Evolutionary conservation across 2,113 vertebrate genomes (phyloP).

Genomic region (Ictidomys tridecemlineatus): DNA sequence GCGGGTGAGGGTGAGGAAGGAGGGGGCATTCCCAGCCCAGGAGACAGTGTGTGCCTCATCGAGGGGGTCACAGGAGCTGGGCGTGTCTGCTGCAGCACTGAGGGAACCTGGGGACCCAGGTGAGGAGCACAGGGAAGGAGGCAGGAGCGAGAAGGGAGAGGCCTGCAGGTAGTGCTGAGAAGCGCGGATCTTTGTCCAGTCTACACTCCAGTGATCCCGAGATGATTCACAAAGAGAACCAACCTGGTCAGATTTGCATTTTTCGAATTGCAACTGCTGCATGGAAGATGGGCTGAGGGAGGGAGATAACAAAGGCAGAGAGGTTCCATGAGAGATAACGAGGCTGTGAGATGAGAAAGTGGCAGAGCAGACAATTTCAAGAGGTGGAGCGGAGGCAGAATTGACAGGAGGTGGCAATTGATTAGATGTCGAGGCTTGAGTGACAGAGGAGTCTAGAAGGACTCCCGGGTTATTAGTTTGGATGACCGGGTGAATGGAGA

Average conservation of each 20-base stretch:
- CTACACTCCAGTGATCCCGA: rapidly evolving
- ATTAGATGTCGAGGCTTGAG: not conserved
- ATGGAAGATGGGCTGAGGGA: not conserved
- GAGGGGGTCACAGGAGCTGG: no score
- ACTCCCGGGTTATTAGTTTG: not conserved
- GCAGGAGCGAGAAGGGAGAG: not conserved
- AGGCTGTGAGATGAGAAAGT: constrained; percentile 56
- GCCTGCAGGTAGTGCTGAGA: not conserved
- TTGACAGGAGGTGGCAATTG: constrained; percentile 7
- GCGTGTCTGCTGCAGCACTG: not conserved
- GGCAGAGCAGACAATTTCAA: constrained; percentile 44
- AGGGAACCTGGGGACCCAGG: not conserved
- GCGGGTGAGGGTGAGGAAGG: not conserved
- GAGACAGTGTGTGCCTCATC: not conserved
- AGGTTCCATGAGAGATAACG: constrained; percentile 64
- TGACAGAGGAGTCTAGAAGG: not conserved
- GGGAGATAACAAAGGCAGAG: not conserved
- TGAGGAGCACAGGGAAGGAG: not conserved
- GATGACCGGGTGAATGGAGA: not conserved
- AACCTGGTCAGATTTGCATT: not conserved
- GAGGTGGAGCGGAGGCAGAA: not conserved
- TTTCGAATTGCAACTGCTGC: not conserved
- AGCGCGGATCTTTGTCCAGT: not conserved
- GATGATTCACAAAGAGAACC: not conserved
- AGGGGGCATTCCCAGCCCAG: no score